These are phyloP conservation scores for Salvator merianae DNA, from an alignment of 2,113 vertebrate genomes.

Conservation along the genomic window DNA sequence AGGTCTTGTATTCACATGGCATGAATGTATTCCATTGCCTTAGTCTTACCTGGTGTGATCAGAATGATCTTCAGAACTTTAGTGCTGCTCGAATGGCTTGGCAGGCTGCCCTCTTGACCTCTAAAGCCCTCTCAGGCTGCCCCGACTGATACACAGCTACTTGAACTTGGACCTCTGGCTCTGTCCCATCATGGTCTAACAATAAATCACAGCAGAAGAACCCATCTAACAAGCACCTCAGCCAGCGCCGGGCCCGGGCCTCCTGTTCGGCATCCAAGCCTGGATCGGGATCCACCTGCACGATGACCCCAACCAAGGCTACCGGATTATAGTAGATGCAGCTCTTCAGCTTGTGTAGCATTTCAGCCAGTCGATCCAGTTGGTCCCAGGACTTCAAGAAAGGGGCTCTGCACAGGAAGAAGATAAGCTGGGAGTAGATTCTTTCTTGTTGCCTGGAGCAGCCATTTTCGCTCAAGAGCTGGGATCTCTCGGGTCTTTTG, in stretches of 20 bases:
- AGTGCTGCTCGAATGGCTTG: slow-evolving; percentile 34
- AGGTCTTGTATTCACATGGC: too few relatives aligned
- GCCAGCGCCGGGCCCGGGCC: slow-evolving; percentile 20
- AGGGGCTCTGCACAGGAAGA: slow-evolving; percentile 33
- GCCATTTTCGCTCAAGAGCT: neutral
- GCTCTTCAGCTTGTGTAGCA: slow-evolving; percentile 28
- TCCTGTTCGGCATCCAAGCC: slow-evolving; percentile 25
- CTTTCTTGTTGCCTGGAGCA: slow-evolving; percentile 31
- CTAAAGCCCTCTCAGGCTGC: slow-evolving; percentile 15
- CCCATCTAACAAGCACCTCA: slow-evolving; percentile 29
- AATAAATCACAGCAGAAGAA: slow-evolving; percentile 31
- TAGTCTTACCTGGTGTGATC: slow-evolving; percentile 16
- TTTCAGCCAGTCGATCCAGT: slow-evolving; percentile 28
- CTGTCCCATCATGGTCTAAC: slow-evolving; percentile 21
- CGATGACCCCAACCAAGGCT: slow-evolving; percentile 33
- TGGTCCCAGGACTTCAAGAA: slow-evolving; percentile 23
- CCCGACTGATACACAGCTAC: slow-evolving; percentile 38
- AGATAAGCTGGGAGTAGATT: slow-evolving; percentile 37
- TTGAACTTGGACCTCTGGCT: slow-evolving; percentile 36
- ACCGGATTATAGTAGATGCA: slow-evolving; percentile 35
- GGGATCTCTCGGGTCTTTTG: neutral
- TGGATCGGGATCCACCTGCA: slow-evolving; percentile 26
- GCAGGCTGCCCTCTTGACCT: slow-evolving; percentile 33
- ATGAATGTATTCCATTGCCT: neutral
- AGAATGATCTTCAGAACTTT: slow-evolving; percentile 30